These are phyloP conservation scores for Cantharis rufa DNA, from an alignment of 2,888 invertebrate species.

Conservation along the genomic window DNA sequence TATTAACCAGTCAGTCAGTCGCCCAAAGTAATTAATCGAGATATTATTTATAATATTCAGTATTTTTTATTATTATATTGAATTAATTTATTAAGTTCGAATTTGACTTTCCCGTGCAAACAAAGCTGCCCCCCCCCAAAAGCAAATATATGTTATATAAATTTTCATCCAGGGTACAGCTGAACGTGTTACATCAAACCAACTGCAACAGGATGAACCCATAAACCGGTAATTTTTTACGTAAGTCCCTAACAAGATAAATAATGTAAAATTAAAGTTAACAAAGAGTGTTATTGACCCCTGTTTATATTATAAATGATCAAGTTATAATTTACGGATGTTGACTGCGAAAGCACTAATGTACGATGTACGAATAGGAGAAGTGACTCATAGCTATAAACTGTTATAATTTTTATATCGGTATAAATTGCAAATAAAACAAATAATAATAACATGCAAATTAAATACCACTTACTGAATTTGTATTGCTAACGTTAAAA, in stretches of 20 bases:
- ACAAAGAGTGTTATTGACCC: slow-evolving; percentile 23
- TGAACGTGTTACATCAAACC: background rate
- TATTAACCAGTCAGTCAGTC: background rate
- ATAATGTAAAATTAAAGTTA: slow-evolving; percentile 12
- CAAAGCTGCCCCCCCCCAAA: background rate
- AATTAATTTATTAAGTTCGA: background rate
- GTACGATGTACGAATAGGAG: slow-evolving; percentile 24
- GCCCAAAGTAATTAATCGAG: background rate
- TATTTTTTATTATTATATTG: background rate
- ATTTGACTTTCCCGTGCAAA: background rate
- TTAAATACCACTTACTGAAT: background rate
- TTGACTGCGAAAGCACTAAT: slow-evolving; percentile 24
- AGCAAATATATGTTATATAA: background rate
- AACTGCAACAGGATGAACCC: background rate
- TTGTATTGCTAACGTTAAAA: too few species aligned
- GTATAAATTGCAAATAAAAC: background rate
- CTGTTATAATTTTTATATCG: background rate
- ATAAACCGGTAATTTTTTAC: background rate
- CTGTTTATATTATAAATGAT: slow-evolving; percentile 8
- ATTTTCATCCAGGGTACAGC: too few species aligned
- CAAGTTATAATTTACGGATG: slow-evolving; percentile 26
- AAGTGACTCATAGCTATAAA: slow-evolving; percentile 29
- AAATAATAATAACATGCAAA: background rate
- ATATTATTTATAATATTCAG: background rate
- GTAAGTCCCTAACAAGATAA: slow-evolving; percentile 4